Evolutionary conservation across 2,113 vertebrate genomes (phyloP).

Genomic region (Parus major): DNA sequence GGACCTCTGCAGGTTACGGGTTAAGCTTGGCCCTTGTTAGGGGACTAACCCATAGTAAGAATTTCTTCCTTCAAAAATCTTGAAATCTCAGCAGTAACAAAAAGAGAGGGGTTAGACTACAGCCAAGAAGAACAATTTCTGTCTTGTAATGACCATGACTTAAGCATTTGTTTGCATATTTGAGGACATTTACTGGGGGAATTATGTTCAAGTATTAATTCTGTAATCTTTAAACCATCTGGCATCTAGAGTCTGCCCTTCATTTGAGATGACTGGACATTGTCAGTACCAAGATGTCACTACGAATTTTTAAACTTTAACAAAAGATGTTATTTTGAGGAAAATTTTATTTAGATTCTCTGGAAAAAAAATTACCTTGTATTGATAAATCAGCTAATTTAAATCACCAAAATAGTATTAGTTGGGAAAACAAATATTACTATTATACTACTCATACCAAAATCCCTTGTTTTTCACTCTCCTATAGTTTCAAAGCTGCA

Average conservation of each 20-base stretch:
- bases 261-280: neutral
- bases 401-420: neutral
- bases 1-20: rapidly evolving
- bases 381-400: neutral
- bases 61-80: neutral
- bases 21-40: rapidly evolving
- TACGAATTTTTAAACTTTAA: neutral
- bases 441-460: neutral
- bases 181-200: neutral
- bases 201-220: neutral
- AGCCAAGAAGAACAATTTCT: neutral
- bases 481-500: neutral
- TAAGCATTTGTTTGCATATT: neutral
- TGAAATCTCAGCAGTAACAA: neutral
- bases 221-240: neutral
- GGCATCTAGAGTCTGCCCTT: neutral
- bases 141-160: neutral
- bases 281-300: neutral
- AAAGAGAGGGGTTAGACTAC: neutral
- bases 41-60: neutral
- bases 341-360: neutral
- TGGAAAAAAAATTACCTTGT: neutral
- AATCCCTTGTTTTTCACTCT: neutral
- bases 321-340: neutral
- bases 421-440: neutral